Conservation (phyloP, 1,140 invertebrate genomes). For the Hypothenemus hampei region DNA sequence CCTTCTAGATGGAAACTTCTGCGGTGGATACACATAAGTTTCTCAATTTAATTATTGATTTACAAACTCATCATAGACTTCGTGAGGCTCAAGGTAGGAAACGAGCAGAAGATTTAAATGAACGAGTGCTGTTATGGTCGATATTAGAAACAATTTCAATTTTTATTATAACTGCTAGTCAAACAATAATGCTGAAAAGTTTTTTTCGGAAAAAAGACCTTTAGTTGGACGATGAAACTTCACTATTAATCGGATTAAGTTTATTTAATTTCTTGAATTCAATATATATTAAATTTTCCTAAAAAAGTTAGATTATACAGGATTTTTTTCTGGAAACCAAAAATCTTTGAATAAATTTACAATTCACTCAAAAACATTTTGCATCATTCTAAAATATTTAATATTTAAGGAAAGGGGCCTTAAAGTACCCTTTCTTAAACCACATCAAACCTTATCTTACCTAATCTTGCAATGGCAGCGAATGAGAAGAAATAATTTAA, state of each 20-base stretch:
- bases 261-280: neutral
- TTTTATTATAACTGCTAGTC: constrained; percentile 76
- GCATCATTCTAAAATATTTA: too few relatives aligned
- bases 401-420: too few relatives aligned
- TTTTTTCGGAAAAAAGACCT: constrained; percentile 84
- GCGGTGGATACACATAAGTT: constrained; percentile 84
- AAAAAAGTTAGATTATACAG: too few relatives aligned
- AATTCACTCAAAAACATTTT: too few relatives aligned
- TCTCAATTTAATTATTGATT: constrained; percentile 81
- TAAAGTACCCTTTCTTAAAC: too few relatives aligned
- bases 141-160: constrained; percentile 82
- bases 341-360: too few relatives aligned
- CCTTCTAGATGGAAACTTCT: constrained; percentile 81
- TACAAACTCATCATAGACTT: constrained; percentile 94
- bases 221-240: constrained; percentile 17
- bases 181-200: constrained; percentile 89
- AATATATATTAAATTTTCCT: too few relatives aligned
- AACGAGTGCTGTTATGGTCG: constrained; percentile 90
- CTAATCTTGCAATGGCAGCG: too few relatives aligned
- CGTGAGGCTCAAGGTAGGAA: constrained; percentile 91
- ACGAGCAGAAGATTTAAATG: constrained; percentile 92
- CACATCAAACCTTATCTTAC: too few relatives aligned
- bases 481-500: too few relatives aligned
- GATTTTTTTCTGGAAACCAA: too few relatives aligned
- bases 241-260: neutral